These are phyloP conservation scores for Aphelenchoides besseyi DNA, from an alignment of 1,140 invertebrate genomes.

Conservation along the genomic window DNA sequence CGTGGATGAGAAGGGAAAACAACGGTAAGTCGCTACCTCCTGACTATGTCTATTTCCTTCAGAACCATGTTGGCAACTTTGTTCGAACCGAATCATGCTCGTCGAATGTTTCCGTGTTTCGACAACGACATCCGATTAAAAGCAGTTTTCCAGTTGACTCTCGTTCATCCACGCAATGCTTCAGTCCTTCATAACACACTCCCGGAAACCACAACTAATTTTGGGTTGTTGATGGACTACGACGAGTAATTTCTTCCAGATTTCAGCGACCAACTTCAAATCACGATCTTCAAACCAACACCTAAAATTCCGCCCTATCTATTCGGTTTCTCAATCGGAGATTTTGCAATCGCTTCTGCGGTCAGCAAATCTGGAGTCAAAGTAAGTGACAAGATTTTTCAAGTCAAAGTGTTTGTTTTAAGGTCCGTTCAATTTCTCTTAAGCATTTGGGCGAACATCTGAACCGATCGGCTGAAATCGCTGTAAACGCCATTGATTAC, in stretches of 20 bases:
- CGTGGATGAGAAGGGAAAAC: neutral
- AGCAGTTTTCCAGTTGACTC: constrained; percentile 2
- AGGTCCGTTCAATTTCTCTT: constrained; percentile 3
- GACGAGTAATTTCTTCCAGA: neutral
- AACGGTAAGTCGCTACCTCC: neutral
- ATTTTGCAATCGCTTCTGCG: neutral
- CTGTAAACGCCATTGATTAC: neutral
- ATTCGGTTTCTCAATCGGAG: constrained; percentile 1
- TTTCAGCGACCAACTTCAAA: neutral
- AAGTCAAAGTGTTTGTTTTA: neutral
- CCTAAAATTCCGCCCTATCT: neutral
- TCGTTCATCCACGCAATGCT: constrained; percentile 2
- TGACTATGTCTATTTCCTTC: neutral
- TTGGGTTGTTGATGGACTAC: neutral
- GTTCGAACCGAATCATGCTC: neutral
- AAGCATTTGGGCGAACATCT: neutral
- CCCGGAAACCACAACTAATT: neutral
- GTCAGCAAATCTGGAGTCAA: neutral
- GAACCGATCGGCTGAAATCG: neutral
- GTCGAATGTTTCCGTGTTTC: constrained; percentile 3
- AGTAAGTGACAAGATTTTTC: neutral
- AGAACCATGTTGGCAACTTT: constrained; percentile 12
- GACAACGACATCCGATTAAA: neutral
- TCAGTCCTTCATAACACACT: constrained; percentile 7
- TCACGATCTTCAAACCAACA: constrained; percentile 6